phyloP scores from a whole-genome alignment of 2,888 invertebrate genomes.

The Acronicta psi region DNA sequence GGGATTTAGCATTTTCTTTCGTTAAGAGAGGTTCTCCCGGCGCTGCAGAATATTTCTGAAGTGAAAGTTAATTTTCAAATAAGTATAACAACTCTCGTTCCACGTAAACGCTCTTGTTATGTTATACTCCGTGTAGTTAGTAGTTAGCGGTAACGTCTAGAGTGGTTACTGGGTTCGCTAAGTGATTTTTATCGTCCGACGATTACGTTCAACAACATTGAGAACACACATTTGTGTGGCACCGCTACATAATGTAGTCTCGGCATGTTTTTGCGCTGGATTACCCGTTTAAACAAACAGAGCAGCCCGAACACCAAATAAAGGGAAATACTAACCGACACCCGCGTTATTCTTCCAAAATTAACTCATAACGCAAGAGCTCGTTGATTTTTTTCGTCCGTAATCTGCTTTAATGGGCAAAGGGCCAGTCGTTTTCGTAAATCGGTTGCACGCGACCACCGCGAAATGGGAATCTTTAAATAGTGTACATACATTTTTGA shows the following conservation, averaged over 20 bases:
- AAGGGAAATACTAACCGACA: constrained; percentile 84
- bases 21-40: constrained; percentile 43
- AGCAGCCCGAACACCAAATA: constrained; percentile 84
- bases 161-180: constrained; percentile 74
- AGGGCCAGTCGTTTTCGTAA: constrained; percentile 85
- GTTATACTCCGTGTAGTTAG: constrained; percentile 66
- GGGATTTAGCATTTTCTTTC: constrained; percentile 44
- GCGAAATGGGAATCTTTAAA: constrained; percentile 87
- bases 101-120: constrained; percentile 67
- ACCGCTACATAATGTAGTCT: constrained; percentile 76
- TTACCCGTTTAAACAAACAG: constrained; percentile 87
- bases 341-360: constrained; percentile 87
- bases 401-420: constrained; percentile 88
- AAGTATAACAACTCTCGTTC: constrained; percentile 65
- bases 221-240: constrained; percentile 79
- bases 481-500: constrained; percentile 86
- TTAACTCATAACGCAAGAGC: constrained; percentile 88
- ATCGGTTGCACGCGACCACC: constrained; percentile 83
- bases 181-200: constrained; percentile 84
- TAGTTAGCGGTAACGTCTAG: constrained; percentile 74
- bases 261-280: constrained; percentile 81
- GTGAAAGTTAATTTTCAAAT: constrained; percentile 68
- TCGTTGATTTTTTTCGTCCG: constrained; percentile 83
- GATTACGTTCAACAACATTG: constrained; percentile 79
- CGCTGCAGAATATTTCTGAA: constrained; percentile 56